These are phyloP conservation scores for Hydrotaea diabolus DNA, from an alignment of 2,888 invertebrate genomes.

Conservation along the genomic window DNA sequence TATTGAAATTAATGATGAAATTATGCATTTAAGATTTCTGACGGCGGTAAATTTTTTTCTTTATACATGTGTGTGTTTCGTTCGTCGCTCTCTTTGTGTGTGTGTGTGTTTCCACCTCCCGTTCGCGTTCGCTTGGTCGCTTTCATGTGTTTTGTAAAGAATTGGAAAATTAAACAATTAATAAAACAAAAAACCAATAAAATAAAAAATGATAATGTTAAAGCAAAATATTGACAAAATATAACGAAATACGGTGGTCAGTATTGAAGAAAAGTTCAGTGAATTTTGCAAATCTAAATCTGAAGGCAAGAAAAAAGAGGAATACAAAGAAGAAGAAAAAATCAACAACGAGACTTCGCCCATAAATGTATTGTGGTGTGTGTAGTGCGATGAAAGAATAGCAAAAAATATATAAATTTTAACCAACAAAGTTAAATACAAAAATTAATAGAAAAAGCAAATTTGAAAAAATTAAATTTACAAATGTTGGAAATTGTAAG, in stretches of 20 bases:
- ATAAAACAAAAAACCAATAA: slow-evolving; percentile 2
- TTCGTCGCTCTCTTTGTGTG: slow-evolving; percentile 33
- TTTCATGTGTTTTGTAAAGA: background rate
- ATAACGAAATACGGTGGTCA: background rate
- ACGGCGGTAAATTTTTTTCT: slow-evolving; percentile 63
- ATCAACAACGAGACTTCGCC: slow-evolving; percentile 62
- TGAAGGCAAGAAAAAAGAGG: slow-evolving; percentile 6
- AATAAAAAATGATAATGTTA: background rate
- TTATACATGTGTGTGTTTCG: slow-evolving; percentile 44
- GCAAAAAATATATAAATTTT: slow-evolving; percentile 27
- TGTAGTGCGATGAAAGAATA: slow-evolving; percentile 35
- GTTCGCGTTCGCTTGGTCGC: background rate
- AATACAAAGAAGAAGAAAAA: slow-evolving; percentile 44
- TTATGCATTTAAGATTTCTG: slow-evolving; percentile 64
- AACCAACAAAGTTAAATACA: too few relatives aligned
- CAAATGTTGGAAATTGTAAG: slow-evolving; percentile 15
- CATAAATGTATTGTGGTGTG: slow-evolving; percentile 39
- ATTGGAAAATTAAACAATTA: background rate
- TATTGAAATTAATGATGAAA: slow-evolving; percentile 37
- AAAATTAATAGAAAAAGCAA: too few relatives aligned
- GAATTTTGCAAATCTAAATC: slow-evolving; percentile 30
- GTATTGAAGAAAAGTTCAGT: too few relatives aligned
- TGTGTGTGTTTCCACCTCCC: background rate
- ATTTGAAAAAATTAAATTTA: too few relatives aligned
- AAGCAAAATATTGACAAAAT: slow-evolving; percentile 29